Conservation (phyloP, 2,888 invertebrate species). For the Pachydiplax longipennis region DNA sequence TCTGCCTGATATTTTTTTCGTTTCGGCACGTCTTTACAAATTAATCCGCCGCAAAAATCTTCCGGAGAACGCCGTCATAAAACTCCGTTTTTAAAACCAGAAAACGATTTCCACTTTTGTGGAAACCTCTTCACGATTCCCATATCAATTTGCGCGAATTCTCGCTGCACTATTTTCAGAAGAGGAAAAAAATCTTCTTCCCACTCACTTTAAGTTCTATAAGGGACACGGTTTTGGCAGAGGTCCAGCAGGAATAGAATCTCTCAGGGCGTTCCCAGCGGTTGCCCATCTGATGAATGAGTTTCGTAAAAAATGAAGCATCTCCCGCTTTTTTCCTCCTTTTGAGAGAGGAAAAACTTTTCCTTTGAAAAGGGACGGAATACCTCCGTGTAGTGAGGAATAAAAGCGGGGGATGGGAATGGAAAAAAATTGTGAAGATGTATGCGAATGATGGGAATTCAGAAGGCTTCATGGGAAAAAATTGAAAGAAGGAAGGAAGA, state of each 20-base stretch:
- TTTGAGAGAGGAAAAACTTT: neutral
- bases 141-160: neutral
- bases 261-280: neutral
- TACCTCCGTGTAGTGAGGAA: neutral
- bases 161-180: neutral
- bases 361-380: neutral
- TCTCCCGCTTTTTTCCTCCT: neutral
- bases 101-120: neutral
- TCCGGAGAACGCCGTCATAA: neutral
- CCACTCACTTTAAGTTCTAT: neutral
- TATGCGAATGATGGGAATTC: neutral
- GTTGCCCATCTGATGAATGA: conserved; percentile 1
- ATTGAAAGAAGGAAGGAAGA: neutral
- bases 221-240: neutral
- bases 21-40: neutral
- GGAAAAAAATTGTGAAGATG: neutral
- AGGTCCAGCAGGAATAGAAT: neutral
- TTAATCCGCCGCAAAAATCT: neutral
- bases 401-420: neutral
- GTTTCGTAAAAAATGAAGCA: neutral
- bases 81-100: neutral
- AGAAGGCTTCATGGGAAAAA: neutral
- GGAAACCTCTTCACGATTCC: neutral
- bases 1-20: neutral
- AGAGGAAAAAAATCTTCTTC: neutral